A percentile compares a stretch with the other conserved stretches of the same genome.
These are phyloP conservation scores for Trachemys scripta DNA, from an alignment of 2,113 vertebrate species.

Conservation along the genomic window DNA sequence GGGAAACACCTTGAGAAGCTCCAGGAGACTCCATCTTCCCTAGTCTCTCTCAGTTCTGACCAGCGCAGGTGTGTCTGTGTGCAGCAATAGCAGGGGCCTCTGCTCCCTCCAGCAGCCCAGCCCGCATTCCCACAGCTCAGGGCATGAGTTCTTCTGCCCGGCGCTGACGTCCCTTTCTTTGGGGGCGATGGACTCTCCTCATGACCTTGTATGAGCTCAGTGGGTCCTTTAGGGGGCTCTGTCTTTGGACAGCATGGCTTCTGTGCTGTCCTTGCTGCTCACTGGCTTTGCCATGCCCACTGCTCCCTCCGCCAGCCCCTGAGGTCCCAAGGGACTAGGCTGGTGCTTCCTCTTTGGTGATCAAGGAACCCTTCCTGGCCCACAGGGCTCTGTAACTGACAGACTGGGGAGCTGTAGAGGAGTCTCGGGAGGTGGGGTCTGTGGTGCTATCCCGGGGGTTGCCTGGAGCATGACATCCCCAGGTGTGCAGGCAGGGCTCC, in stretches of 20 bases:
- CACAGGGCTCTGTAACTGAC: background rate
- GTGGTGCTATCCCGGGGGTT: background rate
- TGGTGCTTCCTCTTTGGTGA: background rate
- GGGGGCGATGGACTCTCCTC: background rate
- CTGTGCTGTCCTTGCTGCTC: too few species aligned
- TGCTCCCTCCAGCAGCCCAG: fast-evolving
- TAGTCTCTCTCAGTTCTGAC: background rate
- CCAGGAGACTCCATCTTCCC: background rate
- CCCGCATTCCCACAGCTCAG: too few species aligned
- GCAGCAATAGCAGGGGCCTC: background rate
- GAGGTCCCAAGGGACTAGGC: background rate
- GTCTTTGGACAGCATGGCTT: too few species aligned
- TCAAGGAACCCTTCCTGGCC: background rate
- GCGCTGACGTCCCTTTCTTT: too few species aligned
- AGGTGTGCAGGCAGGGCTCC: background rate
- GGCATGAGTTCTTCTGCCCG: background rate
- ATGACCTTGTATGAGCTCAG: too few species aligned
- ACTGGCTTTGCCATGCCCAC: background rate
- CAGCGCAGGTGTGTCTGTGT: background rate
- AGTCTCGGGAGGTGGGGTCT: background rate
- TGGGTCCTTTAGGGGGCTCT: background rate
- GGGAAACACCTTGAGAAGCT: background rate
- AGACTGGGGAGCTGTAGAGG: background rate
- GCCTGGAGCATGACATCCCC: background rate
- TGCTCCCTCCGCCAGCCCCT: background rate